phyloP scores from a whole-genome alignment of 1,140 invertebrate genomes.

The Trichomalopsis sarcophagae region DNA sequence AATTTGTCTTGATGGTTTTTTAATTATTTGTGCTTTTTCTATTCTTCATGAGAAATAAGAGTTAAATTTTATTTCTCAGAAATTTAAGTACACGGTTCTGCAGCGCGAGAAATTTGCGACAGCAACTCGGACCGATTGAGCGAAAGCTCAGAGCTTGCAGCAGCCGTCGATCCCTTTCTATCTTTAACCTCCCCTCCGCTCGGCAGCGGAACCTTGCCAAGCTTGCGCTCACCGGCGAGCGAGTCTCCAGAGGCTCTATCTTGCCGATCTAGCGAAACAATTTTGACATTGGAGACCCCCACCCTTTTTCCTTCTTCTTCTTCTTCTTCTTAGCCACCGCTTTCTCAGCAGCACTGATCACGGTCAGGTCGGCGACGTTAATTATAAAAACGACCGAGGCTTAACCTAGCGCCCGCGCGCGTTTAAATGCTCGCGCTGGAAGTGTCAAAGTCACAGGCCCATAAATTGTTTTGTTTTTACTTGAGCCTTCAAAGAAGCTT shows the following conservation, averaged over 20 bases:
- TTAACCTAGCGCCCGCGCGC: conserved; percentile 5
- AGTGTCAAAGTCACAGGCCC: conserved; percentile 43
- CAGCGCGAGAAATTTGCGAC: background rate
- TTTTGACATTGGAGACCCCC: conserved; percentile 48
- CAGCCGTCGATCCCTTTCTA: conserved; percentile 26
- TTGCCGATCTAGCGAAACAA: conserved; percentile 33
- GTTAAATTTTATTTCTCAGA: background rate
- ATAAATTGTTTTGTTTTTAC: background rate
- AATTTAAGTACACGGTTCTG: background rate
- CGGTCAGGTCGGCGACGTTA: conserved; percentile 50
- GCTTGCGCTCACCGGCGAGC: conserved; percentile 4
- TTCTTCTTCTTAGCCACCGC: background rate
- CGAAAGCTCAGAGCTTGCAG: background rate
- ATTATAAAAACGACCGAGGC: conserved; percentile 48
- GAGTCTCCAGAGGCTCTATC: background rate
- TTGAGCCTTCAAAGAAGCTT: no score
- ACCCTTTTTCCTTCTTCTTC: background rate
- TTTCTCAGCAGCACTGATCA: conserved; percentile 24
- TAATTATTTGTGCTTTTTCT: no score
- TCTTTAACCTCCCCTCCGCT: conserved; percentile 21
- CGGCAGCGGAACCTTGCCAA: conserved; percentile 19
- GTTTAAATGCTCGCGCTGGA: background rate
- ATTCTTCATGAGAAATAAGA: background rate
- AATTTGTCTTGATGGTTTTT: no score
- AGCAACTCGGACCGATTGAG: background rate